Base-by-base conservation (phyloP, 2,113 vertebrate species). In the Leucopternis melanops region DNA sequence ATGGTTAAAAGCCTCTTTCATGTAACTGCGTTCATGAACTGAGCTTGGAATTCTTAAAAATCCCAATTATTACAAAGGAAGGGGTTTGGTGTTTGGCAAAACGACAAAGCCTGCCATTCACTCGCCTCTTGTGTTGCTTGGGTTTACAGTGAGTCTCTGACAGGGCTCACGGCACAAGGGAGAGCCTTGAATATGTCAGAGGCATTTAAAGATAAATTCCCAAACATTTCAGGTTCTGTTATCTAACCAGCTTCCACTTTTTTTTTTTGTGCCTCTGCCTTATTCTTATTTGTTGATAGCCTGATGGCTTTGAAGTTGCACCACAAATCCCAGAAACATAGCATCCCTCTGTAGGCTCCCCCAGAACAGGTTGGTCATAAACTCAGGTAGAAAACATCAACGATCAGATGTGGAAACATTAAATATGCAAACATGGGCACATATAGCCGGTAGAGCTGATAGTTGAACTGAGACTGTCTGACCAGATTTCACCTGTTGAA, bases 1-100 rank as follows among this genome's bases (percentile, higher is more conserved):
- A 52, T 0, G 0, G 50, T 86, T 94, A 88, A 95, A 95, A 88
- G 63, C 67, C 26, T 88, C 83, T 85, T 94, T 86, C 67, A 70
- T 88, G 44, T 91, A 90, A 50, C 54, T 62, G 27, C 1, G 1
- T 88, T 87, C 40, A 55, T 73, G 47, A 81, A 77, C 70, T 82
- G 66, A 85, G 55, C 29, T 90, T 91, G 58, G 91, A 95, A 92
- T 88, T 79, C 77, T 82, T 92, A 81, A 88, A 86, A 95, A 95
- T 92, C 74, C 78, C 89, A 91, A 75, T 89, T 79, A 52, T 54
- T 82, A 66, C 69, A 81, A 74, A 92, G 93, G 47, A 92, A 44
- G 57, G 50, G 36, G 71, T 81, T 93, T 70, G 54, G 58, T 75
- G n/a, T 86, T 84, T 91, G 91, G 90, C 69, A 83, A 69, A 82